These are phyloP conservation scores for Pseudolycoriella hygida DNA, from an alignment of 2,888 invertebrate species.

Conservation along the genomic window DNA sequence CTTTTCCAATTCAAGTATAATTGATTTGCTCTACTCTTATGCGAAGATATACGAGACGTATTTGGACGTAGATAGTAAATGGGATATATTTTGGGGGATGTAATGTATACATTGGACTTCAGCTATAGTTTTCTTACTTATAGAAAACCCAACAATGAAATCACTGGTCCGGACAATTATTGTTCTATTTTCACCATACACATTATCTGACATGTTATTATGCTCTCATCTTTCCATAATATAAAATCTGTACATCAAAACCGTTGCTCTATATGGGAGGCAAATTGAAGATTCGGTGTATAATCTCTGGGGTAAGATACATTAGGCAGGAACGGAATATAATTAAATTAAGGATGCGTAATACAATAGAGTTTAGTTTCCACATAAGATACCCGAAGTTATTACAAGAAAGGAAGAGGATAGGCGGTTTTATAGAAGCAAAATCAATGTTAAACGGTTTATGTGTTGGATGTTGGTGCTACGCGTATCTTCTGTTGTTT, in stretches of 20 bases:
- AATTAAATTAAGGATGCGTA: slow-evolving; percentile 4
- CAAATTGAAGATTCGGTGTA: background rate
- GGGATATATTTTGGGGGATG: too few species aligned
- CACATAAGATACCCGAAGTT: background rate
- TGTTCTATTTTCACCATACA: slow-evolving; percentile 1
- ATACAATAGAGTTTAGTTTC: background rate
- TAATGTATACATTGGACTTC: background rate
- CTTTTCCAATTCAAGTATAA: slow-evolving; percentile 2
- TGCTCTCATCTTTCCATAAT: background rate
- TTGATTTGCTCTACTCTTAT: slow-evolving; percentile 1
- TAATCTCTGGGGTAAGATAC: slow-evolving; percentile 4
- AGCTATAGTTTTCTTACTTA: background rate
- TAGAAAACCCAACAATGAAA: background rate
- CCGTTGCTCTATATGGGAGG: too few species aligned
- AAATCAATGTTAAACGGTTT: slow-evolving; percentile 4
- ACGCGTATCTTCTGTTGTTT: too few species aligned
- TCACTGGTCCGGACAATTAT: slow-evolving; percentile 3
- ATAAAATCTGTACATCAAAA: background rate
- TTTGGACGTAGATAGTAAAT: too few species aligned
- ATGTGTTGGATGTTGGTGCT: background rate
- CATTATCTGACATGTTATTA: background rate
- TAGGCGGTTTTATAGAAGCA: background rate
- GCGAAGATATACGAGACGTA: background rate
- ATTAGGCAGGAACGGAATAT: slow-evolving; percentile 4
- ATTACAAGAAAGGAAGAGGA: background rate